Evolutionary conservation across 2,113 vertebrate genomes (phyloP), one percentile per base, ranked within the genome.

Genomic region (Centropristis striata): DNA sequence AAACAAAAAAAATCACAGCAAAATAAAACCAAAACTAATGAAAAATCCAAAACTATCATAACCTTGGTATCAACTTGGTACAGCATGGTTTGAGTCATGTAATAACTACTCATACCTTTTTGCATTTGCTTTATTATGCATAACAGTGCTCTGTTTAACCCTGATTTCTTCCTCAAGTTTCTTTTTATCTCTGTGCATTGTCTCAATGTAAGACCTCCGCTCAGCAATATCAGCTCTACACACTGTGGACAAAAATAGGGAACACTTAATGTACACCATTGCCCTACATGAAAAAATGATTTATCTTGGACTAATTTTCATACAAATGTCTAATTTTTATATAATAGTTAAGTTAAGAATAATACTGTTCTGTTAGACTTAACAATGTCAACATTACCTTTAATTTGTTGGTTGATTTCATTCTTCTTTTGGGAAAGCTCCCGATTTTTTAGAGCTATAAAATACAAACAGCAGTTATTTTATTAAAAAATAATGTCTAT

Each of bases 341-440:
- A 27, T 11, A 16, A 23, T 9, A 21, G 1, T 32, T 32, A 18
- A 25, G 9, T 20, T 27, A 28, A 16, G 1, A 46, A 11, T 7
- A 32, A 7, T 12, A 11, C 46, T 32, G 32, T 32, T 32, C 41
- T 16, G 8, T 25, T 11, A 1, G 11, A 68, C 81, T 32, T 32
- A 32, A 71, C 54, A 11, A 4, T 14, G 13, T 15, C 15, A 44
- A 69, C 20, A 1, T 42, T 42, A 94, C 95, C 88, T 92, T 92
- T 65, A 78, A 93, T 87, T 75, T 93, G 89, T 42, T 90, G 83
- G 25, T 84, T 63, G 15, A 92, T 15, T 59, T 85, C 90, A 71
- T 93, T 87, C 70, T 91, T 95, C 84, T 88, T 93, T 36, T 85
- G 86, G 44, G 71, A 67, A 75, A 94, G 88, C 50, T 93, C 89